phyloP scores from a whole-genome alignment of 2,888 invertebrate genomes.

The Eumacrocentrus americanus region DNA sequence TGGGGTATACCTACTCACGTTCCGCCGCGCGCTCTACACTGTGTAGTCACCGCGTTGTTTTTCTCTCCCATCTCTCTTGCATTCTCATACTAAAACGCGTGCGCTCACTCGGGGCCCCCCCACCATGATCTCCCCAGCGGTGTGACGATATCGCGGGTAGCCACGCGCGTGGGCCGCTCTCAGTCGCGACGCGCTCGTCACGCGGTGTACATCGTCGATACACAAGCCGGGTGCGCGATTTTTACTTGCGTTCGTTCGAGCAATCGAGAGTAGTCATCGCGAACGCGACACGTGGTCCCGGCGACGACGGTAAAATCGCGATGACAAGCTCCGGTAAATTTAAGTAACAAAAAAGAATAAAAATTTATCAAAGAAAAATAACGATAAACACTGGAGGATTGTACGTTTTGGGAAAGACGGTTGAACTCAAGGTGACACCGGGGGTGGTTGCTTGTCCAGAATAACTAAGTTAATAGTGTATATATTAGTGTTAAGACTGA shows the following conservation, averaged over 20 bases:
- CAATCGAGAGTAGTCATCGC: background rate
- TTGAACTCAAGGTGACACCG: background rate
- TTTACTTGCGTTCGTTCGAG: background rate
- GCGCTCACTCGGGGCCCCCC: too few species aligned
- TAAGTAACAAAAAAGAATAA: too few species aligned
- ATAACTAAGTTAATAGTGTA: too few species aligned
- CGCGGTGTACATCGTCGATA: constrained; percentile 57
- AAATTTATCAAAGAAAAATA: too few species aligned
- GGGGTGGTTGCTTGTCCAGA: background rate
- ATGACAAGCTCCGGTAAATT: too few species aligned
- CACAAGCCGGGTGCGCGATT: constrained; percentile 41
- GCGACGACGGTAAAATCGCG: too few species aligned
- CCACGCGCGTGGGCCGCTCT: constrained; percentile 55
- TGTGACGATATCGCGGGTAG: constrained; percentile 43
- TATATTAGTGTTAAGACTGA: too few species aligned
- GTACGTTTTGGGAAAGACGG: background rate
- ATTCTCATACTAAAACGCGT: constrained; percentile 25
- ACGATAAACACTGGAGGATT: background rate
- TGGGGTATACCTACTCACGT: constrained; percentile 45
- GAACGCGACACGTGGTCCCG: too few species aligned
- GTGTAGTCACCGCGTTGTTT: background rate
- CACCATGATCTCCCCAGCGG: constrained; percentile 39
- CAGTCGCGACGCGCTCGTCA: constrained; percentile 62
- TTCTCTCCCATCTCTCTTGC: constrained; percentile 37
- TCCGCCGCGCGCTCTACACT: constrained; percentile 8